Base-by-base conservation (phyloP, 2,113 vertebrate species). In the Labeo catla region DNA sequence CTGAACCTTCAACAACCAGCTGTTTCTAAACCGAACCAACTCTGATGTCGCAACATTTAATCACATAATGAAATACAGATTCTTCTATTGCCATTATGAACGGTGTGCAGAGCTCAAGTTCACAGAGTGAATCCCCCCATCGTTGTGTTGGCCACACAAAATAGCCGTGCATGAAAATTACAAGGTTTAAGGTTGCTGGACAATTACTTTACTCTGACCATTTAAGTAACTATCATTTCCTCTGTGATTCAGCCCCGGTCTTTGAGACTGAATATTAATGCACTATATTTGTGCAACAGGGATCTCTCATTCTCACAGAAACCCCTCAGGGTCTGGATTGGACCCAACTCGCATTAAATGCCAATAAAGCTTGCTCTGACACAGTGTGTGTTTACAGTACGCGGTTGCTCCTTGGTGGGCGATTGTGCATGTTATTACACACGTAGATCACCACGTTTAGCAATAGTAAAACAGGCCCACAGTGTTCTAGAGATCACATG, bases 21-120 rank as follows among this genome's bases (percentile, higher is more conserved):
- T 8, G 4, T 74, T 23, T 36, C 11, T 63, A 21, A 28, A 59
- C 6, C 8, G 10, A 28, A 74, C 72, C 87, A 83, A 74, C 83
- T 86, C 77, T 87, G 73, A 90, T 93, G 91, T 93, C 90, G 92
- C 90, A 94, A 93, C 88, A 90, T 89, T 89, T 92, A 93, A 92
- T 90, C 59, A 84, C 76, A 84, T 91, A 88, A 93, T 92, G 91
- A 76, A 92, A 93, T 92, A 90, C 87, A 89, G 52, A 84, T 83
- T 84, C 74, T 81, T 78, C 79, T 76, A 11, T 76, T 88, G 79
- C 84, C 66, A 87, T 87, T 91, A 88, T 91, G 84, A 84, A 78
- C 63, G 45, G 76, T 77, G 54, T 73, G 36, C 87, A 83, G 72
- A 86, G 59, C 66, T 90, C n/a, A 45, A 16, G 21, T 61, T 89